These are phyloP conservation scores for Habroteleia sp. DNA, from an alignment of 2,888 invertebrate genomes.

Conservation along the genomic window DNA sequence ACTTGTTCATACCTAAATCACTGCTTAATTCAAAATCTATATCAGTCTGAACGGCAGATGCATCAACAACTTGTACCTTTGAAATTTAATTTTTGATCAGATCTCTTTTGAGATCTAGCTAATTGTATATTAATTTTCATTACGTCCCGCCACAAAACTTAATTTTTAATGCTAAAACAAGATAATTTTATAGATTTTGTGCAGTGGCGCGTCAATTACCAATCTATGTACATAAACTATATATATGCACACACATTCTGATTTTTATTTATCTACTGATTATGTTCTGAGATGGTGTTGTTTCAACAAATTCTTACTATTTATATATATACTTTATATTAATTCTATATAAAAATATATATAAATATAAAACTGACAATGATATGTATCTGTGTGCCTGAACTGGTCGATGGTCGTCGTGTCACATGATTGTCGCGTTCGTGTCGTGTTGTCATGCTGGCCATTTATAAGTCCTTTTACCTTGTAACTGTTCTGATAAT, in stretches of 20 bases:
- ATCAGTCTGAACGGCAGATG: constrained; percentile 28
- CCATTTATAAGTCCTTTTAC: constrained; percentile 71
- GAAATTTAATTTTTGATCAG: constrained; percentile 1
- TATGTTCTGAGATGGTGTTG: constrained; percentile 53
- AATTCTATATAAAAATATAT: constrained; percentile 53
- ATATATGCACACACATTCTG: constrained; percentile 65
- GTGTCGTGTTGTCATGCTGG: constrained; percentile 82
- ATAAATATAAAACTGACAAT: constrained; percentile 73
- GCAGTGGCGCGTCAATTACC: constrained; percentile 26
- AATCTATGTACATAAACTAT: constrained; percentile 48
- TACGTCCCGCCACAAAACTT: neutral
- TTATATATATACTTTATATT: constrained; percentile 49
- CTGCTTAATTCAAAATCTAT: constrained; percentile 53
- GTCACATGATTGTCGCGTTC: constrained; percentile 81
- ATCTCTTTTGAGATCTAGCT: constrained; percentile 1
- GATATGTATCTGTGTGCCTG: constrained; percentile 80
- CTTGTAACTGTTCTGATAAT: constrained; percentile 14
- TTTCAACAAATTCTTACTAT: constrained; percentile 33
- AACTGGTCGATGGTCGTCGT: constrained; percentile 81
- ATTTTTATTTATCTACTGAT: constrained; percentile 68
- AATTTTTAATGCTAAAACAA: constrained; percentile 1
- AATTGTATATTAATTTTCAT: neutral
- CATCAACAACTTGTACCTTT: constrained; percentile 6
- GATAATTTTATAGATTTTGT: constrained; percentile 40
- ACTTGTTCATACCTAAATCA: constrained; percentile 30